phyloP scores from a whole-genome alignment of 1,140 invertebrate species.

The Heliconius himera region DNA sequence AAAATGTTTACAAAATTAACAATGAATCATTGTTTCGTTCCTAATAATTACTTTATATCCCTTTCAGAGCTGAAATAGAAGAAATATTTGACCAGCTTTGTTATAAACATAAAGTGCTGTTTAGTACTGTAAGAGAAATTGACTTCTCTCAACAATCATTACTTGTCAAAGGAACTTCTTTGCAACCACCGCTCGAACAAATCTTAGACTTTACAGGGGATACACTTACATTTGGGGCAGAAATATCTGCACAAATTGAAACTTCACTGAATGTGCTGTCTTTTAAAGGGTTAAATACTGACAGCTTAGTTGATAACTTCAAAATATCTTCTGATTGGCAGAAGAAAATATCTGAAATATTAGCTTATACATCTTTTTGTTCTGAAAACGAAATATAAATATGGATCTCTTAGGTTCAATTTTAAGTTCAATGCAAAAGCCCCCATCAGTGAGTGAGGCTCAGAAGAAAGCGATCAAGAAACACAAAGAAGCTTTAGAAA shows the following conservation, averaged over 20 bases:
- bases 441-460: conserved; percentile 52
- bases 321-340: conserved; percentile 60
- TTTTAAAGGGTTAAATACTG: conserved; percentile 55
- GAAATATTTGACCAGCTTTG: conserved; percentile 65
- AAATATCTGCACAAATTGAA: conserved; percentile 67
- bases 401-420: conserved; percentile 90
- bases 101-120: conserved; percentile 56
- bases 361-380: conserved; percentile 72
- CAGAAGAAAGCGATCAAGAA: conserved; percentile 86
- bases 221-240: conserved; percentile 61
- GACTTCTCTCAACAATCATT: conserved; percentile 52
- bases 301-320: conserved; percentile 61
- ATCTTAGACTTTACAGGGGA: conserved; percentile 70
- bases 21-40: neutral
- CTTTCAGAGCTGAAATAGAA: conserved; percentile 65
- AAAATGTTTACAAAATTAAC: neutral
- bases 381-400: conserved; percentile 66
- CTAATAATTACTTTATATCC: conserved; percentile 15
- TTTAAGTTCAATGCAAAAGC: conserved; percentile 80
- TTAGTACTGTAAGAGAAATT: conserved; percentile 60
- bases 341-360: conserved; percentile 61
- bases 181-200: conserved; percentile 68
- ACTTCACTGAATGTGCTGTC: conserved; percentile 56
- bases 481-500: conserved; percentile 81
- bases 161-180: conserved; percentile 63